phyloP scores from a whole-genome alignment of 2,797 vertebrate species.

The Okamejei kenojei region DNA sequence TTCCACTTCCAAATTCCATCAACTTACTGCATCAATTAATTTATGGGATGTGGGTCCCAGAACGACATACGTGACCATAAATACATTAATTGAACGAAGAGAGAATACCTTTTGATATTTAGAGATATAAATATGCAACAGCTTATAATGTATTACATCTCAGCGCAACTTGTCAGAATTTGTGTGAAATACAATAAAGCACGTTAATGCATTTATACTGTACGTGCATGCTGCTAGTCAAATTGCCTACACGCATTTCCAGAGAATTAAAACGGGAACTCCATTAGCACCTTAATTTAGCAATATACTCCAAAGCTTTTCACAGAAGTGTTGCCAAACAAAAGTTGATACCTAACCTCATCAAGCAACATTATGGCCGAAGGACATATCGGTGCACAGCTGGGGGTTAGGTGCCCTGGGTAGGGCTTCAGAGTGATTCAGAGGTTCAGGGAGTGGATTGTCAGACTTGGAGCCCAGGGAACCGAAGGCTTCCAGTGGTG shows the following conservation, averaged over 20 bases:
- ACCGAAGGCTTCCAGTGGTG: not conserved
- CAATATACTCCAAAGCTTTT: not conserved
- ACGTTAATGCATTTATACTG: constrained; percentile 6
- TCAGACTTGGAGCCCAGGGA: not conserved
- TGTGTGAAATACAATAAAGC: not conserved
- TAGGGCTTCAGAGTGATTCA: not conserved
- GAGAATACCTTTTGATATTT: not conserved
- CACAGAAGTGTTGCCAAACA: not conserved
- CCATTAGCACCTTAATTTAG: not conserved
- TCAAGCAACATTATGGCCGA: not conserved
- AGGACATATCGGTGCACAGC: not conserved
- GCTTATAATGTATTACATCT: not conserved
- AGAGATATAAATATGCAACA: constrained; percentile 28
- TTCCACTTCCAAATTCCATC: constrained; percentile 1
- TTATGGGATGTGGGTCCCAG: not conserved
- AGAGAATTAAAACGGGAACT: not conserved
- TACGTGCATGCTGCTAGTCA: not conserved
- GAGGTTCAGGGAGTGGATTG: not conserved
- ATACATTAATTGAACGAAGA: not conserved
- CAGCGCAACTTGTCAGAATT: not conserved
- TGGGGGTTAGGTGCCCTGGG: not conserved
- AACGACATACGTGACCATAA: not conserved
- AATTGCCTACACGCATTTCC: not conserved
- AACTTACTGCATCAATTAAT: not conserved
- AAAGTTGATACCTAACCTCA: not conserved